Base-by-base conservation (phyloP, 2,888 invertebrate species). In the Dynastes tityus region DNA sequence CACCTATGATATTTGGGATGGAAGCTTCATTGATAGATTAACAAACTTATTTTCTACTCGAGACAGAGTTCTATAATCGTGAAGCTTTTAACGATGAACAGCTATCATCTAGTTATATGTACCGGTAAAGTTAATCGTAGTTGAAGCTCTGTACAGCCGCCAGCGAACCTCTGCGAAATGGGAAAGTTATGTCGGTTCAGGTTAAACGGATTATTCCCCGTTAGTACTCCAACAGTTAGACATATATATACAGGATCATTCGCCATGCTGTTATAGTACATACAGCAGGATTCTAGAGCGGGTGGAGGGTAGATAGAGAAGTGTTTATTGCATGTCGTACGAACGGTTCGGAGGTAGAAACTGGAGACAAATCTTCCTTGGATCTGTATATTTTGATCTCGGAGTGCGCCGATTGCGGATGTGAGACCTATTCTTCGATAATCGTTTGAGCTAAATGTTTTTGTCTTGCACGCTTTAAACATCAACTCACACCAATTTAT, bases 171-270 rank as follows among this genome's bases (percentile, higher is more conserved):
- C 85, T 81, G 83, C 84, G 85, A 87, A 88, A 88, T 88, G 87
- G 87, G 87, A 88, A 88, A 88, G 88, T 88, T 88, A 86, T 88
- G 88, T 88, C 84, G 85, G 84, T 84, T 83, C 88, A 88, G 88
- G 88, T 88, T 88, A 87, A 87, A 87, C 86, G 87, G 88, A 87
- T 88, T 88, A 88, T 82, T 85, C 32, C 83, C 80, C 82, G 82
- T 83, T 83, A 82, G 84, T 82, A 77, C 81, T 67, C 13, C 27
- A 63, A 29, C 63, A 29, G 32, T 37, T 22, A 61, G 5, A 16
- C 45, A 45, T 58, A 71, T 37, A 49, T 53, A 58, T 11, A 61
- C 40, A 22, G 27, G 45, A 74, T 82, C 80, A 22, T 40, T 11
- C 80, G 80, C 78, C 80, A 79, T 80, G 82, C 80, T 82, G 80